phyloP scores from a whole-genome alignment of 2,113 vertebrate genomes.

The Grallaria varia region DNA sequence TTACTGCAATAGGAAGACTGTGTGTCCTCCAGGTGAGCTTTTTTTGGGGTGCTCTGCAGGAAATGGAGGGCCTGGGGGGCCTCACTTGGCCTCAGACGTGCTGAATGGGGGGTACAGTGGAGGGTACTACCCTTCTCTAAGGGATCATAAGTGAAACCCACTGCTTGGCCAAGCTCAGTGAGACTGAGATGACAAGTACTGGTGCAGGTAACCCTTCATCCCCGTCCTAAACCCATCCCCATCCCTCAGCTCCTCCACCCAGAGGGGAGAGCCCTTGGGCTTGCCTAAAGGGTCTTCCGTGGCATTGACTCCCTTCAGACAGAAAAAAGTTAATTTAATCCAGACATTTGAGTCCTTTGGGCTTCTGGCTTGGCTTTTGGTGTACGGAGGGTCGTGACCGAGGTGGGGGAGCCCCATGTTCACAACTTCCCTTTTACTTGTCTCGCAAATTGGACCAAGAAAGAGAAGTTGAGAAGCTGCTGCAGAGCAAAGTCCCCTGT shows the following conservation, averaged over 20 bases:
- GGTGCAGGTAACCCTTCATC: neutral
- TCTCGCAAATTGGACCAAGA: neutral
- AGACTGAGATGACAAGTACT: neutral
- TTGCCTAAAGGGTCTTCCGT: neutral
- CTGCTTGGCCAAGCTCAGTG: neutral
- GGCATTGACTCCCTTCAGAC: neutral
- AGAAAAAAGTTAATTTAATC: neutral
- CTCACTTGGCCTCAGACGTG: neutral
- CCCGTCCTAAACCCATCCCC: neutral
- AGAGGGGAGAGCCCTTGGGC: neutral
- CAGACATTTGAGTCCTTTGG: neutral
- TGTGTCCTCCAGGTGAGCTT: neutral
- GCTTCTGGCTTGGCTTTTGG: neutral
- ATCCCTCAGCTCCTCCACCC: neutral
- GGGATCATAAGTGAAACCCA: neutral
- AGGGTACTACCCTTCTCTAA: neutral
- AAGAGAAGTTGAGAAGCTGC: constrained; percentile 14
- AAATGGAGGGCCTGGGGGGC: neutral
- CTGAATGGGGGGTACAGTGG: neutral
- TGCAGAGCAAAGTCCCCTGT: neutral
- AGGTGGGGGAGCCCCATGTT: neutral
- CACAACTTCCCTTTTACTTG: neutral
- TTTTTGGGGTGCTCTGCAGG: neutral
- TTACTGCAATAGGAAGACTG: neutral
- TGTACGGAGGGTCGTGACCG: accelerated